Evolutionary conservation across 2,113 vertebrate species (phyloP), one percentile per base, ranked within the genome.

Genomic region (Grus americana): DNA sequence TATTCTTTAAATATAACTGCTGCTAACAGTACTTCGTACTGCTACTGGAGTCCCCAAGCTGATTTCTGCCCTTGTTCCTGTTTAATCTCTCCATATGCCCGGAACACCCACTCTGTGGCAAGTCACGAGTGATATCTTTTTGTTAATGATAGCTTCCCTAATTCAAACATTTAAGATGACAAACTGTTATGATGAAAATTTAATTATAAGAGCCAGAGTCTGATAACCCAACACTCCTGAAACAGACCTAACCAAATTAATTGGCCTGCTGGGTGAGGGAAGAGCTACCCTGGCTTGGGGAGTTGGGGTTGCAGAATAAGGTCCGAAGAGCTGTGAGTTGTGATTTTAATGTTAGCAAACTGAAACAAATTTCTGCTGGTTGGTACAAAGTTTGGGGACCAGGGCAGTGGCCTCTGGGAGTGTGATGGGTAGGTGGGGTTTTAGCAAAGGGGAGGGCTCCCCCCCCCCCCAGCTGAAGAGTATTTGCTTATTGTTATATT

Each of bases 1-100:
- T 87, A 70, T 65, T 76, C 22, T 68, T 85, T 88, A 91, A 93
- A 79, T 92, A 85, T 66, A 85, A 82, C 52, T 76, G 42, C 84
- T 95, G 38, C 47, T 95, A 61, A 52, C 62, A 73, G 30, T 86
- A 32, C 52, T 88, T 70, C 1, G 2, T 70, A 36, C 58, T 91
- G 62, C 24, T 85, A 7, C 47, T 11, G 9, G 32, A 58, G 50
- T 94, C 54, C 70, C 80, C 42, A 73, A 13, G 78, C 52, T 73
- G 73, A 62, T 91, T 91, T 65, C 54, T 96, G 84, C 62, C 70
- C 66, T 82, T 79, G 61, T 72, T 93, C 40, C 30, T 81, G 23
- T n/a, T 32, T 86, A 26, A 38, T 75, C 24, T 49, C 36, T 90
- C 29, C 46, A 17, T 3, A 0, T 79, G 55, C 73, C 66, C 13